A percentile compares a stretch with the other conserved stretches of the same genome.
Evolutionary conservation across 1,140 invertebrate genomes (phyloP).

Genomic region (Drosophila mojavensis): DNA sequence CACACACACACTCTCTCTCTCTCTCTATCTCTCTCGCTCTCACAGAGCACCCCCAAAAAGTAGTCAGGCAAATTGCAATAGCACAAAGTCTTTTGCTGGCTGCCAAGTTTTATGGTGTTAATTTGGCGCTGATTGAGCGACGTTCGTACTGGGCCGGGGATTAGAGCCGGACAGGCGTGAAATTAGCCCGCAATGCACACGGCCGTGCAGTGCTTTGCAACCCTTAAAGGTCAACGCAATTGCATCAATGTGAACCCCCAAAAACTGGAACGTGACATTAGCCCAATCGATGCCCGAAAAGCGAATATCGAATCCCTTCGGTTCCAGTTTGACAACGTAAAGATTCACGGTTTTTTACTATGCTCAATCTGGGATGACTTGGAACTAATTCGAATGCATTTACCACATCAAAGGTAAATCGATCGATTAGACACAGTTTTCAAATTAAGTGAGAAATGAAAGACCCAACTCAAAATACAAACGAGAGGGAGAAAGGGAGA

Average conservation of each 20-base stretch:
- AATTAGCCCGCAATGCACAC: conserved; percentile 46
- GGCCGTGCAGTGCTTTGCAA: conserved; percentile 14
- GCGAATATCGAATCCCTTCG: not conserved
- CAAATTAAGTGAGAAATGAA: no score
- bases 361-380: no score
- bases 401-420: no score
- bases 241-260: conserved; percentile 34
- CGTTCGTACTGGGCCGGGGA: conserved; percentile 45
- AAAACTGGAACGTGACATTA: conserved; percentile 28
- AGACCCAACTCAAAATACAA: no score
- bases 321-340: not conserved
- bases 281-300: conserved; percentile 5
- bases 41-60: conserved; percentile 14
- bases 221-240: conserved; percentile 42
- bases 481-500: no score
- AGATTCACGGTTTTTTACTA: not conserved
- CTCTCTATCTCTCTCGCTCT: not conserved
- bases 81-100: conserved; percentile 25
- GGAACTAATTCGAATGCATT: no score
- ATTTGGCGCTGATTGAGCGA: conserved; percentile 77
- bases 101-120: conserved; percentile 73
- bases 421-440: no score
- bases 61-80: conserved; percentile 22
- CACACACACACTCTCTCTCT: conserved; percentile 1
- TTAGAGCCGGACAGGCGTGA: conserved; percentile 50